These are phyloP conservation scores for Halichoerus grypus DNA, from an alignment of 2,113 vertebrate species.

Conservation along the genomic window DNA sequence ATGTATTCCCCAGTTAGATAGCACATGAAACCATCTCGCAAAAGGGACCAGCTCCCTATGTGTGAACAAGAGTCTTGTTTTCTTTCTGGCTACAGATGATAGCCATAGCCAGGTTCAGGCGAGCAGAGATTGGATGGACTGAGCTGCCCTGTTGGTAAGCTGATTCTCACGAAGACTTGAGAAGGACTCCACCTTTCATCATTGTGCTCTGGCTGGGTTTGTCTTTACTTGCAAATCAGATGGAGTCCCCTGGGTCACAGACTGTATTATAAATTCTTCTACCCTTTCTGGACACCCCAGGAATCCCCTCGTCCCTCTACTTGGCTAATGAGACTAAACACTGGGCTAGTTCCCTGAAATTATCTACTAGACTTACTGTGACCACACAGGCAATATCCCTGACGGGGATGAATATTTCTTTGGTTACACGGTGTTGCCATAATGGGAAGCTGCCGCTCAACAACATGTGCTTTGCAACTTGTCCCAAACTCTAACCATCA, in stretches of 20 bases:
- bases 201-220: not conserved
- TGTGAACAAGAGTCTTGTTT: not conserved
- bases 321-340: not conserved
- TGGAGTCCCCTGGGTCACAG: not conserved
- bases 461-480: not conserved
- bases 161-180: not conserved
- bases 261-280: not conserved
- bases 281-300: not conserved
- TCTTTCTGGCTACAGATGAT: not conserved
- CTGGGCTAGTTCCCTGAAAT: not conserved
- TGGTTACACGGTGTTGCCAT: not conserved
- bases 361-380: not conserved
- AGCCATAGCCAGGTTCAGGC: not conserved
- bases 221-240: not conserved
- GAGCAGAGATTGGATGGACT: not conserved
- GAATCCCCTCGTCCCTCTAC: not conserved
- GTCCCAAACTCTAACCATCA: not conserved
- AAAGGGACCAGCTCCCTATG: not conserved
- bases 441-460: not conserved
- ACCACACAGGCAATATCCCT: not conserved
- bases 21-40: not conserved
- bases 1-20: not conserved
- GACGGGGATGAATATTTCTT: not conserved
- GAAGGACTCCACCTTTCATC: not conserved
- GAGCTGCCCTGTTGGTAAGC: not conserved